Conservation (phyloP, 2,797 vertebrate species). For the Sarcoramphus papa region DNA sequence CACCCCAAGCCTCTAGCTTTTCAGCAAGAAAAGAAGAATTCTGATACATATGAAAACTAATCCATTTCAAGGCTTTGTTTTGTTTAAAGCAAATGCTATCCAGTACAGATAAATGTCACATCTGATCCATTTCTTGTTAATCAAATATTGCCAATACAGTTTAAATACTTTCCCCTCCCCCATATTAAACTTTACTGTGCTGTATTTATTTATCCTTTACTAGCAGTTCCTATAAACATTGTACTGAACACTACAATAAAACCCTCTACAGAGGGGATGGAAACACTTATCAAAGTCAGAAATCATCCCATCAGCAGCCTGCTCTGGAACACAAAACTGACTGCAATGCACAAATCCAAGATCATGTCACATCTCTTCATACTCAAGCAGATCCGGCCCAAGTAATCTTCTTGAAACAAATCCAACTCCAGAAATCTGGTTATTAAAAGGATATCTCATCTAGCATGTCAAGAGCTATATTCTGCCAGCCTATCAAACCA, state of each 20-base stretch:
- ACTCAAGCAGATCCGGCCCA: not conserved
- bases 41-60: not conserved
- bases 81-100: constrained; percentile 34
- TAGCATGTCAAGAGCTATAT: not conserved
- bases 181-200: not conserved
- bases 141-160: constrained; percentile 25
- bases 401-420: not conserved
- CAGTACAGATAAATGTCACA: constrained; percentile 53
- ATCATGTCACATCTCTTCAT: not conserved
- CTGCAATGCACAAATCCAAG: not conserved
- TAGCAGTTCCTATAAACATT: constrained; percentile 44
- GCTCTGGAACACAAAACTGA: not conserved
- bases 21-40: not conserved
- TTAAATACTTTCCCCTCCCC: constrained; percentile 4
- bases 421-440: not conserved
- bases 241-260: not conserved
- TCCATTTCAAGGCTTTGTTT: not conserved
- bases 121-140: constrained; percentile 39
- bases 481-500: not conserved
- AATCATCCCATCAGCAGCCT: not conserved
- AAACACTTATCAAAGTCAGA: constrained; percentile 7
- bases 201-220: constrained; percentile 41
- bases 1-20: not conserved
- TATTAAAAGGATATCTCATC: not conserved
- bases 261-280: not conserved